phyloP scores from a whole-genome alignment of 2,797 vertebrate genomes.

The Thunnus albacares region DNA sequence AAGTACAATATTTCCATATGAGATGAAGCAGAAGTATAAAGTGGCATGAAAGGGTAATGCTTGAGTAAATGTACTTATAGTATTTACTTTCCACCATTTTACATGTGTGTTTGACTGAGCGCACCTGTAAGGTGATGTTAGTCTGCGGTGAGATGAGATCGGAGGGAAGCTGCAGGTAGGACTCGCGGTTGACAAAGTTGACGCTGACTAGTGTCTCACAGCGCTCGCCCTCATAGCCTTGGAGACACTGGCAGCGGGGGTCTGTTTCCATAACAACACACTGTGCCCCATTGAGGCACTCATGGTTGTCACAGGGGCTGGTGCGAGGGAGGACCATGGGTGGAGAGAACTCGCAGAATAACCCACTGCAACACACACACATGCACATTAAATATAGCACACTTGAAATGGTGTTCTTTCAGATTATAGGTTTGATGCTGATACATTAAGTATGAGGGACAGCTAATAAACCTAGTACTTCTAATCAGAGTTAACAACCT shows the following conservation, averaged over 20 bases:
- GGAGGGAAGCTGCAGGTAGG: slow-evolving; percentile 94
- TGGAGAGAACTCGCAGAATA: slow-evolving; percentile 96
- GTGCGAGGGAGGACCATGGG: slow-evolving; percentile 98
- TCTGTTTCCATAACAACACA: slow-evolving; percentile 92
- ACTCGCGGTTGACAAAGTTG: slow-evolving; percentile 95
- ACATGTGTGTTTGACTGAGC: neutral
- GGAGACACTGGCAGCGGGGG: slow-evolving; percentile 94
- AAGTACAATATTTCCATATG: no score
- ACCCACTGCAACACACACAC: slow-evolving; percentile 84
- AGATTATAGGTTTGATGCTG: neutral
- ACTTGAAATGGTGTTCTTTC: neutral
- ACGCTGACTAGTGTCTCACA: slow-evolving; percentile 95
- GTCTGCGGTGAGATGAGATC: slow-evolving; percentile 90
- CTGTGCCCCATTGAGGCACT: slow-evolving; percentile 95
- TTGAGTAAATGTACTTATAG: no score
- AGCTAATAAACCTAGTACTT: neutral
- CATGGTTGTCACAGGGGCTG: slow-evolving; percentile 96
- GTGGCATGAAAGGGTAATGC: no score
- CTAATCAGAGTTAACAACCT: neutral
- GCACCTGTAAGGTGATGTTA: slow-evolving; percentile 97
- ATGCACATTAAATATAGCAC: slow-evolving; percentile 5
- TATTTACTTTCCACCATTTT: neutral
- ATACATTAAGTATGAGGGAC: neutral
- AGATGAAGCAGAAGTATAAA: no score
- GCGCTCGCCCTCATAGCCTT: slow-evolving; percentile 93